phyloP scores from a whole-genome alignment of 2,797 vertebrate genomes.

The Oryzias dopingdopingensis region DNA sequence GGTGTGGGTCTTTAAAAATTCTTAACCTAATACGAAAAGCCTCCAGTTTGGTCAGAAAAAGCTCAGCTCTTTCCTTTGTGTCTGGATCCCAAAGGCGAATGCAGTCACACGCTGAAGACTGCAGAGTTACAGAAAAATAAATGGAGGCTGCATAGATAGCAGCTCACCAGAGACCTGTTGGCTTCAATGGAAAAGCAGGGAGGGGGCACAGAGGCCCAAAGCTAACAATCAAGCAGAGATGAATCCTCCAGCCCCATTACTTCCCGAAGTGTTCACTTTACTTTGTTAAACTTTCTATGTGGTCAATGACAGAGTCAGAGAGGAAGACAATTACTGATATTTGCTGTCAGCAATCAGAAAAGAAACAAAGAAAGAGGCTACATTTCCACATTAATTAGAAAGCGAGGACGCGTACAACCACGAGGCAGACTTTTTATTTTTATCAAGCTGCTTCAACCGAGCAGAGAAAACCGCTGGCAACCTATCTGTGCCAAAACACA shows the following conservation, averaged over 20 bases:
- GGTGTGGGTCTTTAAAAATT: too few relatives aligned
- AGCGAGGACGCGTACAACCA: constrained; percentile 29
- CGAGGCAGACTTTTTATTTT: constrained; percentile 21
- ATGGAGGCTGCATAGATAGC: constrained; percentile 37
- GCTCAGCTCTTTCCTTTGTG: too few relatives aligned
- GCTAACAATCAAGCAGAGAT: constrained; percentile 38
- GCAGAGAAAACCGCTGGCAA: constrained; percentile 27
- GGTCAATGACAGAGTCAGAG: constrained; percentile 54
- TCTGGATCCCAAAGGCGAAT: constrained; percentile 23
- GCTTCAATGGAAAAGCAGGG: constrained; percentile 32
- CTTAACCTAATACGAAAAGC: too few relatives aligned
- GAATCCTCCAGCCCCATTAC: constrained; percentile 28
- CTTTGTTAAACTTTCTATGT: constrained; percentile 61
- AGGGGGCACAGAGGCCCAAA: constrained; percentile 20
- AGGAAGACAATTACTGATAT: constrained; percentile 71
- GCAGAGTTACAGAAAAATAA: constrained; percentile 40
- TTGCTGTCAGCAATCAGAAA: constrained; percentile 68
- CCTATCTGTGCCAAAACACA: constrained; percentile 22
- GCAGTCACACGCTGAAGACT: constrained; percentile 40
- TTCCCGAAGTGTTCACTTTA: constrained; percentile 59
- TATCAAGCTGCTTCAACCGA: constrained; percentile 27
- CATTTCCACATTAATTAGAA: constrained; percentile 72
- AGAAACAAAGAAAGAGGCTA: constrained; percentile 46
- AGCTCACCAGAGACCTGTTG: constrained; percentile 29
- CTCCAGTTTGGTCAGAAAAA: too few relatives aligned